Percentiles rank a stretch among this genome's conserved stretches.
Conservation (phyloP, 2,113 vertebrate species). For the Trichomycterus rosablanca region DNA sequence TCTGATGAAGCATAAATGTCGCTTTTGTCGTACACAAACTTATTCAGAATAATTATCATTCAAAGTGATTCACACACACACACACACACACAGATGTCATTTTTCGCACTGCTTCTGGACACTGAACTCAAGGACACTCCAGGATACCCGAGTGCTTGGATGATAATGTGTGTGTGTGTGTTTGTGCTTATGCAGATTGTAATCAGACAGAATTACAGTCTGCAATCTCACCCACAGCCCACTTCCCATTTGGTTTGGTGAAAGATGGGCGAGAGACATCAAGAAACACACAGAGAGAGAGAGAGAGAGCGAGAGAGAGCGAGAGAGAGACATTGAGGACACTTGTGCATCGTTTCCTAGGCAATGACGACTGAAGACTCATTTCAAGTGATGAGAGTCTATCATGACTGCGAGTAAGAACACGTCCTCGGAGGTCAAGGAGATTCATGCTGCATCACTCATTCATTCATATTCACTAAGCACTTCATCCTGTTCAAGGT, state of each 20-base stretch:
- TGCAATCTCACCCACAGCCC: constrained; percentile 14
- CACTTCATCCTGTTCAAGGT: too few relatives aligned
- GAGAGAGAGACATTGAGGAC: constrained; percentile 11
- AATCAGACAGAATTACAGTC: constrained; percentile 21
- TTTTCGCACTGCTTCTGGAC: not conserved
- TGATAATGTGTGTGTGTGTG: constrained; percentile 19
- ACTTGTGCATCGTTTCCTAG: constrained; percentile 45
- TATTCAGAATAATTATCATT: too few relatives aligned
- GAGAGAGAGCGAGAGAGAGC: too few relatives aligned
- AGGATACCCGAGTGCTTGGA: not conserved
- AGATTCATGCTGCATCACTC: too few relatives aligned
- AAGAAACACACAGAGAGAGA: not conserved
- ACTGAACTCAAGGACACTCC: not conserved
- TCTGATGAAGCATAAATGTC: too few relatives aligned
- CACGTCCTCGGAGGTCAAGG: too few relatives aligned
- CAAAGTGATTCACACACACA: too few relatives aligned
- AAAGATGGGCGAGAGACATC: not conserved
- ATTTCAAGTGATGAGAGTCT: too few relatives aligned
- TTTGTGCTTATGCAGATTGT: constrained; percentile 9
- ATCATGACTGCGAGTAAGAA: too few relatives aligned
- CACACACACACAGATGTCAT: constrained; percentile 30
- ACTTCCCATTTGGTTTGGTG: constrained; percentile 11
- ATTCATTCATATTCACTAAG: too few relatives aligned
- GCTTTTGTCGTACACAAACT: too few relatives aligned
- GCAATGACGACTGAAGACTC: constrained; percentile 45